Evolutionary conservation across 2,888 invertebrate species (phyloP).

Genomic region (Coecobrya sp.): DNA sequence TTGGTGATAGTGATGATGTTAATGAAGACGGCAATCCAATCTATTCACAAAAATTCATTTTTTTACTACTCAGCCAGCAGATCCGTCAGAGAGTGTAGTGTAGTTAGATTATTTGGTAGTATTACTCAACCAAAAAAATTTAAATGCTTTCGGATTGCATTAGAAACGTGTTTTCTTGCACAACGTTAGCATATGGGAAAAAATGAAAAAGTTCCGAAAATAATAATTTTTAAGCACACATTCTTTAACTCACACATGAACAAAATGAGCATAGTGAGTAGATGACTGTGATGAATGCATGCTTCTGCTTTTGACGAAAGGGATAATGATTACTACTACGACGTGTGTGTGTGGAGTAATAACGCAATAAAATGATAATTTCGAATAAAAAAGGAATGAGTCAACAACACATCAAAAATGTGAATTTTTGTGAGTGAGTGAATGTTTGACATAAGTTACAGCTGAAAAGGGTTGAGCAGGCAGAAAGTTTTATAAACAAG

Average conservation of each 20-base stretch:
- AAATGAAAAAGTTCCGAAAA: slow-evolving; percentile 60
- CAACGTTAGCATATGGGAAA: slow-evolving; percentile 60
- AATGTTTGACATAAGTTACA: slow-evolving; percentile 49
- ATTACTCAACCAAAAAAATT: slow-evolving; percentile 51
- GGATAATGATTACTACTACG: background rate
- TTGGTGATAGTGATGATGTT: slow-evolving; percentile 8
- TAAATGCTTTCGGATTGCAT: slow-evolving; percentile 24
- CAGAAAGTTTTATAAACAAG: slow-evolving; percentile 46
- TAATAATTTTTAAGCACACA: slow-evolving; percentile 38
- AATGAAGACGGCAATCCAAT: slow-evolving; percentile 52
- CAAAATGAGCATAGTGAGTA: too few relatives aligned
- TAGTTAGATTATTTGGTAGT: slow-evolving; percentile 12
- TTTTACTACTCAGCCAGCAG: background rate
- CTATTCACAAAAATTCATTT: slow-evolving; percentile 26
- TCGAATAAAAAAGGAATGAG: slow-evolving; percentile 54
- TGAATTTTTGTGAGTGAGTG: slow-evolving; percentile 49
- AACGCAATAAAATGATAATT: slow-evolving; percentile 1
- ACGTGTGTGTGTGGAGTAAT: slow-evolving; percentile 27
- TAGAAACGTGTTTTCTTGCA: slow-evolving; percentile 56
- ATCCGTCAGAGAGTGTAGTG: background rate
- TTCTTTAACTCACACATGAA: background rate
- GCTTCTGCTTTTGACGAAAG: too few relatives aligned
- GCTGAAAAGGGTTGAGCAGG: slow-evolving; percentile 43
- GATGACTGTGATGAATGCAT: slow-evolving; percentile 7
- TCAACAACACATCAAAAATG: slow-evolving; percentile 36